phyloP scores from a whole-genome alignment of 2,113 vertebrate species.

The Eolophus roseicapilla region DNA sequence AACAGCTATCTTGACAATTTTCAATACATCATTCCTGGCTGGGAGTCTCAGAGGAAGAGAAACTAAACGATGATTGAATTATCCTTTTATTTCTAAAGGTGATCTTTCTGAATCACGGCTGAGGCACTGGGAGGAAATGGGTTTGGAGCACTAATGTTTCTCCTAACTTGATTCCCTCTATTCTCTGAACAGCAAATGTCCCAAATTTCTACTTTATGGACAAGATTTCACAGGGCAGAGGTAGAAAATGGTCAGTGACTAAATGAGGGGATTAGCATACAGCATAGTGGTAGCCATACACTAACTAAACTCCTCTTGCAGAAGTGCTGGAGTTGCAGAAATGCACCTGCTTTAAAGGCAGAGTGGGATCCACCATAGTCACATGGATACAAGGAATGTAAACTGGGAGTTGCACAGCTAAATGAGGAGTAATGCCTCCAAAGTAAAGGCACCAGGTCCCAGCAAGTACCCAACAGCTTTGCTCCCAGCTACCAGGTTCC shows the following conservation, averaged over 20 bases:
- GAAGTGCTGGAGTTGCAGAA: background rate
- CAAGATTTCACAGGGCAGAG: background rate
- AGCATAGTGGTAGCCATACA: background rate
- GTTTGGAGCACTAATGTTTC: background rate
- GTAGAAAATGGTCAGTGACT: background rate
- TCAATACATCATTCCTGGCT: slow-evolving; percentile 6
- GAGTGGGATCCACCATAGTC: background rate
- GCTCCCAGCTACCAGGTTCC: background rate
- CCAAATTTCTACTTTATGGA: background rate
- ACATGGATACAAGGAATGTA: too few relatives aligned
- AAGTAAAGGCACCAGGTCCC: background rate
- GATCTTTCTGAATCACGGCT: background rate
- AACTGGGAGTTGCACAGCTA: background rate
- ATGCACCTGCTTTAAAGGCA: background rate
- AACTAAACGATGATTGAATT: slow-evolving; percentile 49
- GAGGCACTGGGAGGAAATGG: background rate
- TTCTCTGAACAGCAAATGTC: background rate
- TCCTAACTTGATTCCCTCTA: background rate
- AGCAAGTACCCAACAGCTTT: background rate
- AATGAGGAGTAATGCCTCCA: fast-evolving
- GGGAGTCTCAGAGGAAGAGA: slow-evolving; percentile 27
- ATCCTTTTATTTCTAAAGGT: slow-evolving; percentile 27
- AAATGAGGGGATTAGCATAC: fast-evolving
- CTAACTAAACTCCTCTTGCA: background rate
- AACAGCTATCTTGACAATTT: slow-evolving; percentile 40